Evolutionary conservation across 2,113 vertebrate species (phyloP), one percentile per base, ranked within the genome.

Genomic region (Labeo rohita): DNA sequence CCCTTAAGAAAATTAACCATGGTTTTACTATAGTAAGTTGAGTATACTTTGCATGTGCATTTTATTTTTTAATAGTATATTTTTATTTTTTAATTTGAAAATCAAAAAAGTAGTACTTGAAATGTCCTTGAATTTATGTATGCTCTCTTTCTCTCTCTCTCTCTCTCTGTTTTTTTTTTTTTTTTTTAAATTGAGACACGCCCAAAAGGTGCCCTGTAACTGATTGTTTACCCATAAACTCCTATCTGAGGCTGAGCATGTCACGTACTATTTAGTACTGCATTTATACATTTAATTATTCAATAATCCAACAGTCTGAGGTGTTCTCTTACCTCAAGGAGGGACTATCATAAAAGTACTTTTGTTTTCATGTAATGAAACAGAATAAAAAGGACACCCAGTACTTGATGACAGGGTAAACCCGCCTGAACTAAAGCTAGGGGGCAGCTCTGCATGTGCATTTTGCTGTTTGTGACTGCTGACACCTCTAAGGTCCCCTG

Each of bases 251-350:
- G 21, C 11, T 47, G 10, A 47, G 76, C 34, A 78, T 79, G 36
- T 16, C 72, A 50, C 16, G n/a, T 39, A 8, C 47, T 34, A 21
- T 75, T 61, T 36, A 18, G n/a, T 77, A 54, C 36, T 45, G 50
- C n/a, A 56, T 59, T 82, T 52, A 70, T 82, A 82, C 23, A 82
- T 70, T 70, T 70, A 70, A 70, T 70, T 52, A 83, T 83, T 23
- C 15, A 52, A 50, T 82, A 16, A 59, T 59, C 2, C 56, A 81
- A 28, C 12, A 65, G 39, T 28, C 5, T 39, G 36, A 43, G 8
- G 76, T n/a, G 34, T 79, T 59, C 8, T 59, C 52, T 59, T 61
- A 8, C 36, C 36, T 21, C 21, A 3, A 79, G 13, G 28, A 56
- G 28, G 7, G 76, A 36, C 39, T 9, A 39, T 34, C 36, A 70